Conservation (phyloP, 2,797 vertebrate species). For the Rhinatrema bivittatum region DNA sequence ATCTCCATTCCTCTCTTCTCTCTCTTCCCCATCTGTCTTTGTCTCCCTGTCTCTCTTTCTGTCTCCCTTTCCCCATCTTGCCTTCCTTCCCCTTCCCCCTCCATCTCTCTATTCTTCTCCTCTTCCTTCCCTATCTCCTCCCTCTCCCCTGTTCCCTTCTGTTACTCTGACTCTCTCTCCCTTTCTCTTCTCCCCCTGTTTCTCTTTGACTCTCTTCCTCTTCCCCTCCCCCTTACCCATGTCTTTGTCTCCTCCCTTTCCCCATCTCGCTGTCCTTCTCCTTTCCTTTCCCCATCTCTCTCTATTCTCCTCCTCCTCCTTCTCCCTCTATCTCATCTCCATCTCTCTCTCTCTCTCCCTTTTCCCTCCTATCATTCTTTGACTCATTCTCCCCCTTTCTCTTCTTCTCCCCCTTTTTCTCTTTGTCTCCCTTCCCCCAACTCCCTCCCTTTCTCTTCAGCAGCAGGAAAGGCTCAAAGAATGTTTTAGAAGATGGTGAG, state of each 20-base stretch:
- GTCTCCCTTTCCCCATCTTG: no score
- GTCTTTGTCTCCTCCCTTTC: no score
- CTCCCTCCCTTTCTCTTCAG: conserved; percentile 12
- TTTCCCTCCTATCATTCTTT: background rate
- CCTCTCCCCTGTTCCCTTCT: background rate
- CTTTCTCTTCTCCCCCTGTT: no score
- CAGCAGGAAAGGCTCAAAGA: conserved; percentile 20
- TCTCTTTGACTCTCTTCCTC: no score
- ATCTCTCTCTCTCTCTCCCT: background rate
- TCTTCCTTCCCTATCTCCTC: background rate
- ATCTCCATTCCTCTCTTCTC: background rate
- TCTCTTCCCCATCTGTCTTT: background rate
- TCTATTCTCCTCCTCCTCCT: no score
- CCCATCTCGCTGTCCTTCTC: background rate
- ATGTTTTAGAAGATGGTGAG: no score
- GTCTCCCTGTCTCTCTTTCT: background rate
- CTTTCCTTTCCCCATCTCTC: no score
- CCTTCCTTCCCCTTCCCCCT: no score
- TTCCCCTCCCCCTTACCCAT: no score
- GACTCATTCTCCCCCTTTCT: background rate
- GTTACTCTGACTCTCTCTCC: no score
- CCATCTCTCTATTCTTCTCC: no score
- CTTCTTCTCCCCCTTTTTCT: conserved; percentile 3
- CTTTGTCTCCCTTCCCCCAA: conserved; percentile 2
- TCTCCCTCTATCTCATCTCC: no score